These are phyloP conservation scores for Pavo muticus DNA, from an alignment of 2,113 vertebrate genomes.

Conservation along the genomic window DNA sequence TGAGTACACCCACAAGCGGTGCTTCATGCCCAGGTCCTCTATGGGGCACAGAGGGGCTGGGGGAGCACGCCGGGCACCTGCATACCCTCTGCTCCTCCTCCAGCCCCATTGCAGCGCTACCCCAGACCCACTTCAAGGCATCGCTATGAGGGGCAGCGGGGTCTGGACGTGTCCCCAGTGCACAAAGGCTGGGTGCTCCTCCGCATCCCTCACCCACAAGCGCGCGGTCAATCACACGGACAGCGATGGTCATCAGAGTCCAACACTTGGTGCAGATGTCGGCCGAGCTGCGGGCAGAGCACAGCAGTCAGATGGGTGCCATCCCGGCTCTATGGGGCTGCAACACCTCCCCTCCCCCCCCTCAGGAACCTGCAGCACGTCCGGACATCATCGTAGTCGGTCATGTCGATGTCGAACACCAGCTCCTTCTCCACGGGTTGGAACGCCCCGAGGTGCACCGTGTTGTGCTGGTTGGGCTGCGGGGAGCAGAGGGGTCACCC, in stretches of 20 bases:
- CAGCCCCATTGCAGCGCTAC: not conserved
- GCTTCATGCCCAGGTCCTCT: conserved; percentile 95
- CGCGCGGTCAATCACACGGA: conserved; percentile 89
- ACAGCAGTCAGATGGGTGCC: rapidly evolving
- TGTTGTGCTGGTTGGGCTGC: conserved; percentile 92
- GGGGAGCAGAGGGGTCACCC: not conserved
- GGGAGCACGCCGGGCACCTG: rapidly evolving
- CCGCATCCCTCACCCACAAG: conserved; percentile 81
- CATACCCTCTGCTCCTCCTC: rapidly evolving
- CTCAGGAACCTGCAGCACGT: conserved; percentile 89
- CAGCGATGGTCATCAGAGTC: conserved; percentile 95
- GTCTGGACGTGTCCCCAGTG: rapidly evolving
- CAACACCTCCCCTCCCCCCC: rapidly evolving
- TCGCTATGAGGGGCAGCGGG: rapidly evolving
- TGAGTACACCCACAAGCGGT: conserved; percentile 95
- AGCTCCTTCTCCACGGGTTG: conserved; percentile 96
- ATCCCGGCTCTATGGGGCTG: rapidly evolving
- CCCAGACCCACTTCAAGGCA: rapidly evolving
- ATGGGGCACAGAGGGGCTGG: not conserved
- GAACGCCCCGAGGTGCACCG: conserved; percentile 91
- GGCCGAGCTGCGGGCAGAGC: conserved; percentile 82
- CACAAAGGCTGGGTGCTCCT: rapidly evolving
- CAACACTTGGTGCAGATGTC: conserved; percentile 96
- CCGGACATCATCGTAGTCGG: conserved; percentile 95
- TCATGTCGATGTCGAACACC: conserved; percentile 99